Base-by-base conservation (phyloP, 2,797 vertebrate species). In the Manis crassicaudata region DNA sequence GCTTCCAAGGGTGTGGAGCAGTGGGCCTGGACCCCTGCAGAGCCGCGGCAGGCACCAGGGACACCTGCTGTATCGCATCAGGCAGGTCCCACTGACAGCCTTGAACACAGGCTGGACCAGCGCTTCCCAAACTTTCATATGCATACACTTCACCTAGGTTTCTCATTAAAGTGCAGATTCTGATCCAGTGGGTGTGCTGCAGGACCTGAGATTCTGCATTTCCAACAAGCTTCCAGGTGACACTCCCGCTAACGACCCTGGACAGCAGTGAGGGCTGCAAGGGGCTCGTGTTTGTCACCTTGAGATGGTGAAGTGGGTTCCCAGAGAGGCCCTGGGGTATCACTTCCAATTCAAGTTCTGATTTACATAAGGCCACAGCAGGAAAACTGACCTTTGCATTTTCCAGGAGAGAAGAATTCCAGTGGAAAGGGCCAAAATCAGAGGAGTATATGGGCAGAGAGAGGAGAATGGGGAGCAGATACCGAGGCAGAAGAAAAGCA, bases 1-100 rank as follows among this genome's bases (percentile, higher is more conserved):
- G 43, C 40, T 18, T 35, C 43, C 46, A 46, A 7, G 0, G 0
- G 5, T 27, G 35, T 3, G 1, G 0, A 50, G 14, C 2, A 3
- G 20, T 35, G 50, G 32, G 4, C 50, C 46, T 16, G 25, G 58
- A 63, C 11, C 35, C 0, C 2, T 5, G 7, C 5, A 60, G 65
- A 67, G 52, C 25, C 29, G 14, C 0, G 2, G 18, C 27, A 54
- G 25, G 46, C 3, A 25, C 75, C 62, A 79, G 43, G 68, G 50
- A 52, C 27, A 14, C n/a, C 10, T 43, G n/a, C 11, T 29, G 68
- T 23, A 21, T 23, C 43, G 25, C 2, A 2, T 1, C 46, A 29
- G 60, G 52, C 29, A 27, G 43, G 3, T 21, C 21, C 25, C 4
- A 0, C 25, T 32, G 56, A 50, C 54, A 50, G 77, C 27, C 23